These are phyloP conservation scores for Mamestra brassicae DNA, from an alignment of 2,888 invertebrate genomes.

Conservation along the genomic window DNA sequence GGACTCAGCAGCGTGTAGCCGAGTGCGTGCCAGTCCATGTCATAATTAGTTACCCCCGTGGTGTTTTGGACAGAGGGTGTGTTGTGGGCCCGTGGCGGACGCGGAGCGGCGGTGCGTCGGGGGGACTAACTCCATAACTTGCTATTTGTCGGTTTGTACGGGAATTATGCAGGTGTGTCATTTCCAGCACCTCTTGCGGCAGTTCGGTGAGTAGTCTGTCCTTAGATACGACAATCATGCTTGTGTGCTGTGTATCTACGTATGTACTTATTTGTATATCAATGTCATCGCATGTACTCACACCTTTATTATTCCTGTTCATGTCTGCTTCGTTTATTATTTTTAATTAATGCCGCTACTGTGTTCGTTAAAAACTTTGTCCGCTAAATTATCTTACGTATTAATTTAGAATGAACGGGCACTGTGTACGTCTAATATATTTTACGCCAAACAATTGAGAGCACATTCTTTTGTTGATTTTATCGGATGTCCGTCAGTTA, in stretches of 20 bases:
- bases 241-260: conserved; percentile 59
- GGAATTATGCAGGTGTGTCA: conserved; percentile 91
- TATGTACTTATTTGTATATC: conserved; percentile 48
- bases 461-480: conserved; percentile 40
- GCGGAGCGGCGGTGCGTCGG: conserved; percentile 78
- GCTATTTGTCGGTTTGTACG: conserved; percentile 84
- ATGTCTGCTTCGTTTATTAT: conserved; percentile 64
- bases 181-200: conserved; percentile 90
- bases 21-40: conserved; percentile 79
- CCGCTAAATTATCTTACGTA: conserved; percentile 45
- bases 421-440: conserved; percentile 31
- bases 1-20: conserved; percentile 68
- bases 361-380: conserved; percentile 55
- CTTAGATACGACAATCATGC: conserved; percentile 63
- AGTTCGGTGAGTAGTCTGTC: conserved; percentile 88
- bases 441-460: conserved; percentile 34
- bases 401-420: conserved; percentile 44
- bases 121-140: conserved; percentile 81
- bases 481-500: conserved; percentile 16
- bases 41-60: conserved; percentile 85
- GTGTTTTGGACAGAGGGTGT: conserved; percentile 90
- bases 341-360: conserved; percentile 62
- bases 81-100: conserved; percentile 80
- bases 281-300: conserved; percentile 61
- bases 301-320: conserved; percentile 41